Base-by-base conservation (phyloP, 2,113 vertebrate genomes). In the Notothenia rossii region DNA sequence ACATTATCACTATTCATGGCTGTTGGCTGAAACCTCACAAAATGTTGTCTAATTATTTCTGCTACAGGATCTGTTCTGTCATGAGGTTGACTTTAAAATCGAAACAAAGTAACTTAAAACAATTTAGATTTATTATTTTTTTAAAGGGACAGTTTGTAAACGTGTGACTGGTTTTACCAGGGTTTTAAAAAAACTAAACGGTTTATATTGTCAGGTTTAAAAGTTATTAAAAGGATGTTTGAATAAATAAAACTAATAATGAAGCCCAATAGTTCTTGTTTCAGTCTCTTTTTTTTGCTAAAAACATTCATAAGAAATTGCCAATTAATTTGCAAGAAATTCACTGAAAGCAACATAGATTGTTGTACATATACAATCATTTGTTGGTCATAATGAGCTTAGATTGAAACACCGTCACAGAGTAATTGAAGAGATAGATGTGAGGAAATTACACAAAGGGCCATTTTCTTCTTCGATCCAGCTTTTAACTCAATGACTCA, bases 171-270 rank as follows among this genome's bases (percentile, higher is more conserved):
- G 62, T 91, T 90, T 84, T 84, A 82, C 22, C 2, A 61, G 3
- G 1, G 5, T 43, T 79, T 81, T 84, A 50, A 55, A 17, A 64
- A 59, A 53, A 15, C 59, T 7, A 72, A 17, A 10, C 45, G 17
- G 22, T 40, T 20, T 75, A 70, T 67, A 51, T 71, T 60, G n/a
- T 75, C 17, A 18, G 71, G 73, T 63, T 2, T 43, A 65, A 76
- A 13, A 65, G 54, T 8, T 0, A 72, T 82, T 75, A 77, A 87
- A 85, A 25, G 75, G 75, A 85, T 14, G 61, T 72, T 60, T 85
- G n/a, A 87, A 81, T 88, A 65, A 88, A 90, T 81, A 73, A 85
- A 89, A 77, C 72, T 2, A 67, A 33, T 67, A n/a, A 59, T 29
- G 2, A 61, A 29, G 22, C n/a, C 1, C 4, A 22, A 0, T 45